Conservation (phyloP, 2,113 vertebrate species). For the Catagonus wagneri region DNA sequence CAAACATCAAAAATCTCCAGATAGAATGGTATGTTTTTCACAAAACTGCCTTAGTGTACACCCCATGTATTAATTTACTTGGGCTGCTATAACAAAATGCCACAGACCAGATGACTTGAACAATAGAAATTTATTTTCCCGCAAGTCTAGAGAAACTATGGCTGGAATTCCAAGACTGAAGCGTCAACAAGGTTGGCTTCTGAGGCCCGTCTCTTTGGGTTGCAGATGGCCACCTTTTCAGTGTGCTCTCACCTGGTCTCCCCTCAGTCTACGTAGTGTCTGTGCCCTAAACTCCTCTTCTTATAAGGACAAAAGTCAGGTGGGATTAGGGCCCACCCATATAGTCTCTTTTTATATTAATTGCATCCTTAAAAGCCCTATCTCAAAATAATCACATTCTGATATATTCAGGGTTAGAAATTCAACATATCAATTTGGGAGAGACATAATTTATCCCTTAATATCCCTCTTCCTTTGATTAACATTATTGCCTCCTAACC, state of each 20-base stretch:
- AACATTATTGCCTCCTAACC: neutral
- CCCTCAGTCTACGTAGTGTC: neutral
- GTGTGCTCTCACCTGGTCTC: neutral
- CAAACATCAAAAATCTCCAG: neutral
- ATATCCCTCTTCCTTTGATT: neutral
- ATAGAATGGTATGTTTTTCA: neutral
- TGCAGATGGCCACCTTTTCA: neutral
- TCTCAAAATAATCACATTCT: neutral
- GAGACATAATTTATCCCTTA: neutral
- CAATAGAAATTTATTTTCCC: neutral
- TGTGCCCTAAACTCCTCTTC: neutral
- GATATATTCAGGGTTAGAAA: neutral
- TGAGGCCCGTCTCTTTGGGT: neutral
- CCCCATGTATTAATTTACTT: neutral
- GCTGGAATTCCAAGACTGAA: neutral
- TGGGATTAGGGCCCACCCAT: neutral
- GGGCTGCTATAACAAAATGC: neutral
- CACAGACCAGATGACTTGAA: neutral
- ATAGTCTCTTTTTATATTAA: neutral
- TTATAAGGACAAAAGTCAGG: neutral
- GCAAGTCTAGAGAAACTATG: neutral
- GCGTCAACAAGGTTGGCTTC: neutral
- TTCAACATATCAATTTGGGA: neutral
- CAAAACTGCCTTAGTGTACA: neutral
- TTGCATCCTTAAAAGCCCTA: neutral